These are phyloP conservation scores for Gallinago media DNA, from an alignment of 2,113 vertebrate species.

Conservation along the genomic window DNA sequence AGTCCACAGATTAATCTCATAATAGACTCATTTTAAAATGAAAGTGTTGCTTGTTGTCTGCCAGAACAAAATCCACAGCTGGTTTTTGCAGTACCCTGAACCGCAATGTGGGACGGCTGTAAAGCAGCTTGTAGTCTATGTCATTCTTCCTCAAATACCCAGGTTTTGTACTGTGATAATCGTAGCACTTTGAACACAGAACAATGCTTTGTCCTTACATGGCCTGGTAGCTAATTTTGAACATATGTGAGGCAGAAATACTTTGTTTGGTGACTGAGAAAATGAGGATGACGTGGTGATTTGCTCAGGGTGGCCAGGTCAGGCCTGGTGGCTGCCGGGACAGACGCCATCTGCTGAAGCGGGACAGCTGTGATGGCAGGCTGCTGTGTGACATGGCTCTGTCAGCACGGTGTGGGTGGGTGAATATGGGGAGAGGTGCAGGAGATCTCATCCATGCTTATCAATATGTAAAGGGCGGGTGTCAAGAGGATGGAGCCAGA, in stretches of 20 bases:
- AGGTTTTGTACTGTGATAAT: neutral
- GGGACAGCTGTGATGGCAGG: neutral
- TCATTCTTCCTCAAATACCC: neutral
- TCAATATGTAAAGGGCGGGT: neutral
- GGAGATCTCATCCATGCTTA: neutral
- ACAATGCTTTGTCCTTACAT: neutral
- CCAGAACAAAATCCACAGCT: neutral
- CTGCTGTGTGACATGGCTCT: neutral
- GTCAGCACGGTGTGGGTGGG: neutral
- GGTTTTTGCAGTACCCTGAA: neutral
- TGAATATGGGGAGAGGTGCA: neutral
- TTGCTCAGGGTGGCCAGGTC: neutral
- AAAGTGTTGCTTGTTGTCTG: neutral
- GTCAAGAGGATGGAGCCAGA: neutral
- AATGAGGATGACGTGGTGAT: neutral
- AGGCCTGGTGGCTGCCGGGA: rapidly evolving
- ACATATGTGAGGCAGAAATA: neutral
- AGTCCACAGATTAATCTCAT: neutral
- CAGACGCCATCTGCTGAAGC: neutral
- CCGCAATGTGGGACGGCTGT: neutral
- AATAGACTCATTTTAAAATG: neutral
- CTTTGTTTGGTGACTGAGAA: neutral
- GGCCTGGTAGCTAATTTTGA: neutral
- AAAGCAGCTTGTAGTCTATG: neutral
- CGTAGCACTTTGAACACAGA: neutral